A percentile compares a stretch with the other conserved stretches of the same genome.
These are phyloP conservation scores for Solea solea DNA, from an alignment of 2,113 vertebrate species.

Conservation along the genomic window DNA sequence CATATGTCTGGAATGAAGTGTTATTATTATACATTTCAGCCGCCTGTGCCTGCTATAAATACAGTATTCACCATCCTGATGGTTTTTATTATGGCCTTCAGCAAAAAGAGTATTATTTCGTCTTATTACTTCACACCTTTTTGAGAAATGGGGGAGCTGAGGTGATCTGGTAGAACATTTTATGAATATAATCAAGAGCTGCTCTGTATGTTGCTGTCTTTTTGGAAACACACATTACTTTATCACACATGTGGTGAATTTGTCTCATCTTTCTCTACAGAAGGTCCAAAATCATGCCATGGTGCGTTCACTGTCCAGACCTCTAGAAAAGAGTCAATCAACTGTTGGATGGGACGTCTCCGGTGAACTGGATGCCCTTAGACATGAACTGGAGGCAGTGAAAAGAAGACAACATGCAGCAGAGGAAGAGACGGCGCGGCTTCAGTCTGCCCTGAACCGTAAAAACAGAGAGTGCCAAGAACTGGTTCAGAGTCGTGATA, in stretches of 20 bases:
- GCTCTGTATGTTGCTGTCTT: background rate
- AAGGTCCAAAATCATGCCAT: slow-evolving; percentile 67
- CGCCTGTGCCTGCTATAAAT: background rate
- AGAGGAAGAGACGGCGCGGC: slow-evolving; percentile 82
- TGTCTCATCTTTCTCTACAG: slow-evolving; percentile 37
- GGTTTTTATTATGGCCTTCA: background rate
- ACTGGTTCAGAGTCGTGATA: slow-evolving; percentile 81
- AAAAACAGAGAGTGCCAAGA: slow-evolving; percentile 88
- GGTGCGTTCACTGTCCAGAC: slow-evolving; percentile 83
- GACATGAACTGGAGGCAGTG: slow-evolving; percentile 83
- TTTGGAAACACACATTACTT: background rate
- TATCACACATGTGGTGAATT: background rate
- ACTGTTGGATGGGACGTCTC: slow-evolving; percentile 49
- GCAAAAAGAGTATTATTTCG: background rate
- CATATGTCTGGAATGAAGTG: background rate
- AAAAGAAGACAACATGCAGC: slow-evolving; percentile 81
- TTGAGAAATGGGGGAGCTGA: background rate
- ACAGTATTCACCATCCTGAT: background rate
- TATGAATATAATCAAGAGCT: background rate
- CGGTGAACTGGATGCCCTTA: slow-evolving; percentile 81
- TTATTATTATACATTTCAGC: background rate
- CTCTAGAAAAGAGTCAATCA: slow-evolving; percentile 82
- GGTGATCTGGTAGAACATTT: background rate
- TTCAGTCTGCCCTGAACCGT: slow-evolving; percentile 86
- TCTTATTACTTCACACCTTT: background rate